Conservation (phyloP, 2,113 vertebrate genomes). For the Xerus inauris region DNA sequence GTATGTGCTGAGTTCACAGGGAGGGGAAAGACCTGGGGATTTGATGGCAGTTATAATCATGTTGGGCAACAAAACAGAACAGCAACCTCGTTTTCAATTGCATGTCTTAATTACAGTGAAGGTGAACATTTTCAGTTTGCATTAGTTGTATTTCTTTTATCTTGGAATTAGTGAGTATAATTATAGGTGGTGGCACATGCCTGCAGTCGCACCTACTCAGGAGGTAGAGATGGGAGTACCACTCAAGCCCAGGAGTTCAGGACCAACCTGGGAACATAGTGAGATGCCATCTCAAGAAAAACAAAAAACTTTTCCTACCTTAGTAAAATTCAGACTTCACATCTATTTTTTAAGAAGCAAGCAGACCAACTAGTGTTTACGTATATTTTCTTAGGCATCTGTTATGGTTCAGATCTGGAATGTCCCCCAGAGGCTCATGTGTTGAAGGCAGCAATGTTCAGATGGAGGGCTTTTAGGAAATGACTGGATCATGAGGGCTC, state of each 20-base stretch:
- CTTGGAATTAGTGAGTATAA: not conserved
- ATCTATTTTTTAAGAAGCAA: constrained; percentile 9
- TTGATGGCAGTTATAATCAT: not conserved
- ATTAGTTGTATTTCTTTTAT: not conserved
- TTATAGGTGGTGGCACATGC: not conserved
- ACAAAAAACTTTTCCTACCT: not conserved
- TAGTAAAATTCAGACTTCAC: not conserved
- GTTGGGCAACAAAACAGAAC: not conserved
- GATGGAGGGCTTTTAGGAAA: too few species aligned
- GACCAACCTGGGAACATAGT: not conserved
- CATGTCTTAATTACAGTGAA: not conserved
- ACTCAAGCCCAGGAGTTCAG: not conserved
- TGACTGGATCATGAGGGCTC: too few species aligned
- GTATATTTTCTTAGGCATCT: not conserved
- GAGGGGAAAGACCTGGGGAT: not conserved
- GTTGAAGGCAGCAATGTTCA: too few species aligned
- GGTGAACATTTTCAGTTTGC: not conserved
- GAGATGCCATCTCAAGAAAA: not conserved
- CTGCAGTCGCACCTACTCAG: not conserved
- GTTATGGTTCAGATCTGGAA: too few species aligned
- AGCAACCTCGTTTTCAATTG: not conserved
- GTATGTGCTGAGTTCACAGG: not conserved
- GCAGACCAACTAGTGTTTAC: not conserved
- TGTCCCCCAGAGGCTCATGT: too few species aligned
- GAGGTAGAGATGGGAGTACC: not conserved